These are phyloP conservation scores for Onychomys leucogaster DNA, from an alignment of 2,797 vertebrate species.

Conservation along the genomic window DNA sequence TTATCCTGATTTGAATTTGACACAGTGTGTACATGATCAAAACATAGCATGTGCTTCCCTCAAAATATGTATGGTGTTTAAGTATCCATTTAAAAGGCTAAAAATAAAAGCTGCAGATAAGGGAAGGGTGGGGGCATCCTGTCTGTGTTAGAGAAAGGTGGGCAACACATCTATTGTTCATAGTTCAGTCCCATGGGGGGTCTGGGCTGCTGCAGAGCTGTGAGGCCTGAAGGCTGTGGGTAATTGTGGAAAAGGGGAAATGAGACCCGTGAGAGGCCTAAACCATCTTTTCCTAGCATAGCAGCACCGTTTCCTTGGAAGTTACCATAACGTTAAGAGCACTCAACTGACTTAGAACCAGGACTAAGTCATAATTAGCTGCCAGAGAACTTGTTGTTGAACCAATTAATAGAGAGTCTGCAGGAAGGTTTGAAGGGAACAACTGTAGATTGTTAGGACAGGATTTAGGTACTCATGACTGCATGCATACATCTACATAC, in stretches of 20 bases:
- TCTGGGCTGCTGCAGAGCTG: neutral
- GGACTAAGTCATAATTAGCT: neutral
- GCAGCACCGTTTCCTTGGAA: neutral
- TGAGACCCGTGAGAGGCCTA: neutral
- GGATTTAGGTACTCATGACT: neutral
- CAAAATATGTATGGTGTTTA: neutral
- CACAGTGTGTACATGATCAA: neutral
- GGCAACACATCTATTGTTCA: neutral
- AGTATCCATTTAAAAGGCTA: neutral
- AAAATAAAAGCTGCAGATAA: neutral
- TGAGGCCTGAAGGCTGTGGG: neutral
- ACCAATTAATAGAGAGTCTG: neutral
- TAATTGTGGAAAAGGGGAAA: neutral
- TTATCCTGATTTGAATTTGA: neutral
- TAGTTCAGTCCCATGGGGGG: neutral
- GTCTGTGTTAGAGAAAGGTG: neutral
- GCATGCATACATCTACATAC: accelerated
- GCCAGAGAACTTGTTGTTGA: neutral
- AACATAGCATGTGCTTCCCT: neutral
- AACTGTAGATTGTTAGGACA: neutral
- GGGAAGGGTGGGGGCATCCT: neutral
- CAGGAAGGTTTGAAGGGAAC: slow-evolving; percentile 32
- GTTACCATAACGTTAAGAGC: neutral
- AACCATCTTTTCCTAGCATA: neutral
- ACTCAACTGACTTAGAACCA: neutral